phyloP scores from a whole-genome alignment of 2,113 vertebrate species.

The Paramisgurnus dabryanus region DNA sequence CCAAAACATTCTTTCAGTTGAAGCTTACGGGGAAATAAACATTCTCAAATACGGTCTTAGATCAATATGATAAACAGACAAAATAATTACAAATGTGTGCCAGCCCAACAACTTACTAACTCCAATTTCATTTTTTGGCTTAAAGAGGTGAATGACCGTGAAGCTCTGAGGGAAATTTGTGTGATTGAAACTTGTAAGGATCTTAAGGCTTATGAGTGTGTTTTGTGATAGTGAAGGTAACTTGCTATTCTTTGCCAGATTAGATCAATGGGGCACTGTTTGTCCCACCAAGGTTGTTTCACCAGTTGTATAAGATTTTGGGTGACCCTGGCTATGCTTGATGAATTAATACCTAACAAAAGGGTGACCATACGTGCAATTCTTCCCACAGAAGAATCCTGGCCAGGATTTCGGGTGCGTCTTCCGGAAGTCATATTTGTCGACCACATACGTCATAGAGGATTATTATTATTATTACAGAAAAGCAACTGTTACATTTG shows the following conservation, averaged over 20 bases:
- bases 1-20: conserved; percentile 62
- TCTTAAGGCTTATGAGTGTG: conserved; percentile 42
- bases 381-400: too few species aligned
- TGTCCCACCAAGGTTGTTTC: conserved; percentile 50
- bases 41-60: conserved; percentile 59
- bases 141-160: conserved; percentile 34
- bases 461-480: too few species aligned
- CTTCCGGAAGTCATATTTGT: too few species aligned
- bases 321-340: conserved; percentile 49
- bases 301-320: conserved; percentile 59
- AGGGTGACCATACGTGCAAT: too few species aligned
- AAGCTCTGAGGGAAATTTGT: conserved; percentile 46
- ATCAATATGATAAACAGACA: conserved; percentile 66
- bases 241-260: conserved; percentile 59
- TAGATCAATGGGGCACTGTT: conserved; percentile 50
- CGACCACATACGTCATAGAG: too few species aligned
- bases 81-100: conserved; percentile 63
- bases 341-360: conserved; percentile 34
- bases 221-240: conserved; percentile 57
- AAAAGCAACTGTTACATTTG: too few species aligned
- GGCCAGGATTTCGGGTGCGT: too few species aligned
- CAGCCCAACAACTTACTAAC: conserved; percentile 59
- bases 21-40: conserved; percentile 69
- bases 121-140: conserved; percentile 26
- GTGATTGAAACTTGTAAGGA: conserved; percentile 1